A percentile compares a stretch with the other conserved stretches of the same genome.
Evolutionary conservation across 1,140 invertebrate species (phyloP).

Genomic region (Aphaenogaster rudis): DNA sequence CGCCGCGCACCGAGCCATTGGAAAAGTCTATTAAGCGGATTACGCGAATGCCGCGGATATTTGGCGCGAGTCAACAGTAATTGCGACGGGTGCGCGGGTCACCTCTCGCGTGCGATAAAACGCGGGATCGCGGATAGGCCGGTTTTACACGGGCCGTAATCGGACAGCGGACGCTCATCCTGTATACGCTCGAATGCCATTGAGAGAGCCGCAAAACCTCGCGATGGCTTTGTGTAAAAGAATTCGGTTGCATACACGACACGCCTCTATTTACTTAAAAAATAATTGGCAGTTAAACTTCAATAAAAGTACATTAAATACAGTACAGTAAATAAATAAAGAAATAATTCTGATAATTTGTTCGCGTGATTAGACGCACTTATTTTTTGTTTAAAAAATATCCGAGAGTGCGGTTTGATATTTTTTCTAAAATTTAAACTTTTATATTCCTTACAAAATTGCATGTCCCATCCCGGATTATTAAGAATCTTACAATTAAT

Average conservation of each 20-base stretch:
- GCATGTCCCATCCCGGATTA: background rate
- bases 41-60: constrained; percentile 61
- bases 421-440: background rate
- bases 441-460: background rate
- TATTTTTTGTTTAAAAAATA: background rate
- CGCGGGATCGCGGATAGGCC: constrained; percentile 19
- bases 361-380: background rate
- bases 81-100: constrained; percentile 54
- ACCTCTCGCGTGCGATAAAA: constrained; percentile 53
- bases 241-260: background rate
- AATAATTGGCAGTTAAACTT: background rate
- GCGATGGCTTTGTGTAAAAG: background rate
- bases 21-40: constrained; percentile 63
- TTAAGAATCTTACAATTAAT: background rate
- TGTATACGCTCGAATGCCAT: constrained; percentile 29
- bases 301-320: background rate
- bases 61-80: constrained; percentile 64
- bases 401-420: background rate
- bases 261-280: background rate
- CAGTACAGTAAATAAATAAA: background rate
- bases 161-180: background rate
- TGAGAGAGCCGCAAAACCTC: constrained; percentile 4
- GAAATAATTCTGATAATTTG: background rate
- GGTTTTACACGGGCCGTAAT: constrained; percentile 29
- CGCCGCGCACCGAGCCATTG: constrained; percentile 20